Evolutionary conservation across 2,113 vertebrate genomes (phyloP), one percentile per base, ranked within the genome.

Genomic region (Hemicordylus capensis): DNA sequence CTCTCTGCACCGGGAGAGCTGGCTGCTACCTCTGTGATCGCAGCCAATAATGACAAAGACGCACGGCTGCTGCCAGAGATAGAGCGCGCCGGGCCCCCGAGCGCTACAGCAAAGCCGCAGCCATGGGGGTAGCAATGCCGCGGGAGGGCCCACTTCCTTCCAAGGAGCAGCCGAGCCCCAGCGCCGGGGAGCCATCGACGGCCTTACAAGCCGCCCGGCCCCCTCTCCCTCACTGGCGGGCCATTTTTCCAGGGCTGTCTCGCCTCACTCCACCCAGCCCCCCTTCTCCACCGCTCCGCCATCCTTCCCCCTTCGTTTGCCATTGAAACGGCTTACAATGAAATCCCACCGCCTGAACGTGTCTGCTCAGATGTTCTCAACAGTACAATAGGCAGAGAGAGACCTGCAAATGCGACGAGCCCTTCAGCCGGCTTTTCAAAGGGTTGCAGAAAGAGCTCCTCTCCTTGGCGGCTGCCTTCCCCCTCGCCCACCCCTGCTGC

Each of bases 321-420:
- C 94, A 91, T 93, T 94, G 92, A 95, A 94, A 87, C 90, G 87
- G 92, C 54, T 87, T 90, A 93, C 93, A 92, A 92, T 93, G 90
- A 94, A 93, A 91, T 91, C 90, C 54, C 87, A 88, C 88, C 54
- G 87, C 92, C 88, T 78, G 81, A 85, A 89, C 93, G 91, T 86
- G 87, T 86, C 93, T 91, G 88, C 88, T 93, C 70, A 74, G 89
- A 72, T 89, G 89, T 92, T 93, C 90, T 88, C 89, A 87, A 80
- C 90, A 90, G 93, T 74, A 93, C 94, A 93, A 93, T 90, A 89
- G 91, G 90, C 92, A 91, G 88, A 51, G 48, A 51, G 48, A 92
- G 91, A 91, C 85, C 92, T 90, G 93, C 90, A 88, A 85, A 88
- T 54, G 92, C 85, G 63, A 26, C 56, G 6, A 42, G 64, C 75